Base-by-base conservation (phyloP, 2,888 invertebrate species). In the Cryptosula pallasiana region DNA sequence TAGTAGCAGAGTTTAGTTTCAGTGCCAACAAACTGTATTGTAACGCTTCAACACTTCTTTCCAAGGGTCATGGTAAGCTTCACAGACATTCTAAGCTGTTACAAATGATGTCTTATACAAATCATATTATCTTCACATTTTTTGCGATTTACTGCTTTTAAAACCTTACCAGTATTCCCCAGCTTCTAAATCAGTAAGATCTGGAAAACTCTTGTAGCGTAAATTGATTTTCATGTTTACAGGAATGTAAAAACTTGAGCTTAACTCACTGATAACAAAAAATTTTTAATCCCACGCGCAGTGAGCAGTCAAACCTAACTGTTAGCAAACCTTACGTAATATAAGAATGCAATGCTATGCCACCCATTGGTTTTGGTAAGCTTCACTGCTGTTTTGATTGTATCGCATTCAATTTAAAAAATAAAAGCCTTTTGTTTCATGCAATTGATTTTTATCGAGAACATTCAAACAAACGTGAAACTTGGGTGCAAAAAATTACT, bases 401-500 rank as follows among this genome's bases (percentile, higher is more conserved):
- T 20, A 45, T n/a, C n/a, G n/a, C n/a, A n/a, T n/a, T n/a, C n/a
- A n/a, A n/a, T n/a, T n/a, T n/a, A n/a, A n/a, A n/a, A n/a, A n/a
- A n/a, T n/a, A 45, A 13, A 45, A 20, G 45, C 45, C 45, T 45
- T 45, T 45, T 45, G 45, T 45, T 20, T 45, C 45, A 20, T 45
- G 5, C 45, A 5, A 5, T 32, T 32, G 63, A 63, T 63, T 63
- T 32, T 63, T 63, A 63, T 63, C 63, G 5, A 9, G 32, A 63
- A 25, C 63, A 13, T 63, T 9, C 9, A 63, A 32, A 63, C 27
- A 25, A 63, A 63, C 20, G 13, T 9, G 29, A 32, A 34, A 63
- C 63, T 25, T 32, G 63, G 32, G 63, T 63, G 63, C 32, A 32
- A 63, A 63, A 55, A 45, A 45, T 45, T 45, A 45, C 45, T 13